A percentile compares a stretch with the other conserved stretches of the same genome.
Conservation (phyloP, 1,140 invertebrate genomes). For the Caerostris extrusa region DNA sequence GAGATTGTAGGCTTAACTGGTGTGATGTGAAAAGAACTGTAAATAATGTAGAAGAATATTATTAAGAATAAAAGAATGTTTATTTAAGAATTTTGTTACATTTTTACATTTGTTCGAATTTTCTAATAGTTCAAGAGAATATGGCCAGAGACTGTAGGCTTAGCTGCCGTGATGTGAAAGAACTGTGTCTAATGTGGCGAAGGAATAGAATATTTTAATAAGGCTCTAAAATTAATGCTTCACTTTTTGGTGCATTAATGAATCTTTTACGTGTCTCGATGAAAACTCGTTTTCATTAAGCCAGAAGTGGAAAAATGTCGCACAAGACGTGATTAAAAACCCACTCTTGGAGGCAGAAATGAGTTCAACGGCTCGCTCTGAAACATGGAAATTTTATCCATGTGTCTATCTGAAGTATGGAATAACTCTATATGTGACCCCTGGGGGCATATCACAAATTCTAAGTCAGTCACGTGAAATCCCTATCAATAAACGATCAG, state of each 20-base stretch:
- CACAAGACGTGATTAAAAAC: neutral
- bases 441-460: slow-evolving; percentile 23
- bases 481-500: slow-evolving; percentile 50
- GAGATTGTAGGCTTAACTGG: no score
- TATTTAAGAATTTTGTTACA: no score
- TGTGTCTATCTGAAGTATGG: slow-evolving; percentile 16
- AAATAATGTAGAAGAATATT: no score
- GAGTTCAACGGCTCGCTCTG: neutral
- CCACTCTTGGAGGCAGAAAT: neutral
- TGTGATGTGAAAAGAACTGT: neutral
- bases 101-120: no score
- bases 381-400: slow-evolving; percentile 40
- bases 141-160: no score
- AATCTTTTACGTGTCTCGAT: neutral
- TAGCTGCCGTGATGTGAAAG: neutral
- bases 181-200: neutral
- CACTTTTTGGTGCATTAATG: neutral
- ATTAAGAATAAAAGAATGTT: no score
- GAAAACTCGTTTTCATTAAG: neutral
- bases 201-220: neutral
- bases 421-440: slow-evolving; percentile 19
- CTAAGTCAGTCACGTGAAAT: slow-evolving; percentile 37
- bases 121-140: no score
- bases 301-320: neutral
- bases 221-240: neutral